Percentiles rank a stretch among this genome's conserved stretches.
phyloP scores from a whole-genome alignment of 2,888 invertebrate genomes.

The Tholera decimalis region DNA sequence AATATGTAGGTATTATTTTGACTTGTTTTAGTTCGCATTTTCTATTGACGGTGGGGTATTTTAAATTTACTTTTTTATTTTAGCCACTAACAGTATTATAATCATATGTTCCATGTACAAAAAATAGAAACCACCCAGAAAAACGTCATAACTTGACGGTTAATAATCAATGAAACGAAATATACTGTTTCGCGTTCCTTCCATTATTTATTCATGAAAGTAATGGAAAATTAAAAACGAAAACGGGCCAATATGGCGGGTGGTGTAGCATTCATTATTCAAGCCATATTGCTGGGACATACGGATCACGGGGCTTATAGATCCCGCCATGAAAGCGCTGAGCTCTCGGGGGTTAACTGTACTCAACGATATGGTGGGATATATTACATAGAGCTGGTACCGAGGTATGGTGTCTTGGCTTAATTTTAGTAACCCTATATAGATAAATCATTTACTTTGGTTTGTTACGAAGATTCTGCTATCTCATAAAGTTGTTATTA shows the following conservation, averaged over 20 bases:
- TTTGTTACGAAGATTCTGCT: no score
- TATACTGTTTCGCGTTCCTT: slow-evolving; percentile 51
- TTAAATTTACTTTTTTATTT: no score
- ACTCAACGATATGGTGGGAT: slow-evolving; percentile 41
- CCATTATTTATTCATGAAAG: slow-evolving; percentile 74
- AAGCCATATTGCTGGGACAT: slow-evolving; percentile 74
- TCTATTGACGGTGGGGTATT: no score
- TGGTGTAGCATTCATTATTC: slow-evolving; percentile 82
- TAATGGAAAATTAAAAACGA: slow-evolving; percentile 85
- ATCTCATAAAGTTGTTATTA: background rate
- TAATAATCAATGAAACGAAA: slow-evolving; percentile 57
- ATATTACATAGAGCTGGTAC: slow-evolving; percentile 7
- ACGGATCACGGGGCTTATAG: slow-evolving; percentile 76
- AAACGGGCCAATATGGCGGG: slow-evolving; percentile 79
- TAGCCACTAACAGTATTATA: no score
- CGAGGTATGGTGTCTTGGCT: background rate
- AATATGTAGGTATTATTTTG: no score
- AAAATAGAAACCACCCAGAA: background rate
- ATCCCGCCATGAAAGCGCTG: slow-evolving; percentile 66
- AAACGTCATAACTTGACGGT: slow-evolving; percentile 32
- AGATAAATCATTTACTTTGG: background rate
- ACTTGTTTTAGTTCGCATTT: no score
- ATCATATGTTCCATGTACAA: no score
- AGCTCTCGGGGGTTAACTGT: slow-evolving; percentile 57
- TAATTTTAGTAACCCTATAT: background rate